These are phyloP conservation scores for Drosophila hydei DNA, from an alignment of 1,140 invertebrate species.

Conservation along the genomic window DNA sequence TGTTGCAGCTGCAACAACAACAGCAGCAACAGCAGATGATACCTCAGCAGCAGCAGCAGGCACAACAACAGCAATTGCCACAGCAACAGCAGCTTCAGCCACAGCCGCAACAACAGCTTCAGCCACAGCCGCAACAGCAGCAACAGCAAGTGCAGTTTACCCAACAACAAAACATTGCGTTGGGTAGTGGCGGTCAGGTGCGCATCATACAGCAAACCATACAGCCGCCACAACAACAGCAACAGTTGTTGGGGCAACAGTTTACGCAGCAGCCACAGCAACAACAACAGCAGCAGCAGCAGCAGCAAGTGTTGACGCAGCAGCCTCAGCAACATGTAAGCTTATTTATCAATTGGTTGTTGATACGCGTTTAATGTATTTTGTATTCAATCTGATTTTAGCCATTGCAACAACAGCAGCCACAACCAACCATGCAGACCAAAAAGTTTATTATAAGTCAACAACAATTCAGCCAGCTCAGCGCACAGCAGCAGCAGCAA, in stretches of 20 bases:
- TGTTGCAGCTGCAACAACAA: slow-evolving; percentile 61
- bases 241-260: slow-evolving; percentile 63
- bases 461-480: slow-evolving; percentile 86
- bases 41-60: slow-evolving; percentile 45
- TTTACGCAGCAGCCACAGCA: slow-evolving; percentile 60
- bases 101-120: slow-evolving; percentile 32
- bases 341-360: neutral
- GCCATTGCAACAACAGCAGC: slow-evolving; percentile 43
- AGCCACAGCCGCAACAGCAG: slow-evolving; percentile 34
- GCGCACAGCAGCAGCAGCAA: slow-evolving; percentile 85
- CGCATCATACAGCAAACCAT: slow-evolving; percentile 81
- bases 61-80: slow-evolving; percentile 29
- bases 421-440: slow-evolving; percentile 46
- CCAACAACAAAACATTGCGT: slow-evolving; percentile 65
- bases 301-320: slow-evolving; percentile 45
- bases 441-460: slow-evolving; percentile 84
- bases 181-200: slow-evolving; percentile 69
- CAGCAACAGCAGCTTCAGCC: slow-evolving; percentile 38
- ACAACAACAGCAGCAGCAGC: slow-evolving; percentile 52
- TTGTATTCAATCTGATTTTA: neutral
- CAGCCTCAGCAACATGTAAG: slow-evolving; percentile 46
- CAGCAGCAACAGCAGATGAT: slow-evolving; percentile 23
- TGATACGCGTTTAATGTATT: neutral
- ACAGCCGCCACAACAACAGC: slow-evolving; percentile 58
- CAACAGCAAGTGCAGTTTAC: slow-evolving; percentile 71